Evolutionary conservation across 2,888 invertebrate species (phyloP), one percentile per base, ranked within the genome.

Genomic region (Cerceris rybyensis): DNA sequence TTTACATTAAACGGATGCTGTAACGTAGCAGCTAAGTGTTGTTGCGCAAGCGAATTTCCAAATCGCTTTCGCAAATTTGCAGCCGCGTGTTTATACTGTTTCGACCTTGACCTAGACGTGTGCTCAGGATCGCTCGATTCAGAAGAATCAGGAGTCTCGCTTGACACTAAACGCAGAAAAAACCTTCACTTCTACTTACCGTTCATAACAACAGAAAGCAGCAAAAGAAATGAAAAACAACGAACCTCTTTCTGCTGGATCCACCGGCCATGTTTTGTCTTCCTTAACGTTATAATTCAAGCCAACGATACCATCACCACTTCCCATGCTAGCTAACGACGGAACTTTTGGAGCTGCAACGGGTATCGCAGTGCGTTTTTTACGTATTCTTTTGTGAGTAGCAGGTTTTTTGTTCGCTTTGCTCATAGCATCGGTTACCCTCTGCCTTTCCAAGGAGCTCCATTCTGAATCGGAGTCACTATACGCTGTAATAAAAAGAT

Each of bases 381-480:
- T 96, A 78, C 95, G 94, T 85, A 95, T 95, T 90, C 96, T 94
- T 90, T 96, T 96, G 90, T 96, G 96, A 16, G 95, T 94, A 60
- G 95, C 94, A 7, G 95, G 93, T 91, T 95, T 96, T 83, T 95
- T 94, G 88, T 95, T 96, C 79, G 95, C 95, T 92, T 96, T 95
- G 66, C 94, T 94, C 87, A 94, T 93, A 42, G 94, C 93, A 85
- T 95, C 95, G 0, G 89, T 88, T 83, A 94, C 94, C 76, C 94
- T 93, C 82, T 95, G 95, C 78, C 95, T 93, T 87, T 95, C 96
- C 84, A 95, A 93, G 80, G 96, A 96, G 86, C 96, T 97, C 91
- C 96, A 96, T 83, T 98, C 98, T 86, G 97, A 97, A 92, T 98
- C 98, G 7, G 98, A 97, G 92, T 98, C 98, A 73, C 97, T 97